Conservation (phyloP, 2,888 invertebrate species). For the Siphlonurus alternatus region DNA sequence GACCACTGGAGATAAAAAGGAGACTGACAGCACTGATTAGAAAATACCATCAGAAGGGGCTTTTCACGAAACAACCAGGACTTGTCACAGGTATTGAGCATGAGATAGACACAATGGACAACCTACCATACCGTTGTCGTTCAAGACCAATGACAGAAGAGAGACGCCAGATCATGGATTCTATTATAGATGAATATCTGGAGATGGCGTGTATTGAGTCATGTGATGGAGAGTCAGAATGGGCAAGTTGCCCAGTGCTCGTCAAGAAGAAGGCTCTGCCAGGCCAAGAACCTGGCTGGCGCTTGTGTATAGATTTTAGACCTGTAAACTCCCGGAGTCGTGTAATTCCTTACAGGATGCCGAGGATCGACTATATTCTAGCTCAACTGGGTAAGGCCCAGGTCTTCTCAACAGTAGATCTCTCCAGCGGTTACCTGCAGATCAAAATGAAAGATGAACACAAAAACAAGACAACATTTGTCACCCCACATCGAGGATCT, state of each 20-base stretch:
- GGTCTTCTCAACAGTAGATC: background rate
- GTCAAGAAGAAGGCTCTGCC: conserved; percentile 1
- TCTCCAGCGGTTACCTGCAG: no score
- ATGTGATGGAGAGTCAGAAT: background rate
- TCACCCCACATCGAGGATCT: no score
- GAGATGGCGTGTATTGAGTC: background rate
- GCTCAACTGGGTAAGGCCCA: background rate
- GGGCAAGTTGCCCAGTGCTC: background rate
- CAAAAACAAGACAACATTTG: no score
- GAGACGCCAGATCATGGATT: background rate
- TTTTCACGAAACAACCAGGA: background rate
- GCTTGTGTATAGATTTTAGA: no score
- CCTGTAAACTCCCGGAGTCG: no score
- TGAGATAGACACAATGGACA: background rate
- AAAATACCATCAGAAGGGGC: background rate
- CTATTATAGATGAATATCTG: background rate
- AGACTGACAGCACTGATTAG: background rate
- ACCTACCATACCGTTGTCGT: background rate
- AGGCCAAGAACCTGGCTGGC: background rate
- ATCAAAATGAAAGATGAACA: no score
- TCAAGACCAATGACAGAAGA: background rate
- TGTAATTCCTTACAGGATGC: no score
- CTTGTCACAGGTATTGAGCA: background rate
- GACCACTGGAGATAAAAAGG: background rate
- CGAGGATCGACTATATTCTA: no score